Conservation (phyloP, 2,113 vertebrate genomes). For the Laticauda colubrina region DNA sequence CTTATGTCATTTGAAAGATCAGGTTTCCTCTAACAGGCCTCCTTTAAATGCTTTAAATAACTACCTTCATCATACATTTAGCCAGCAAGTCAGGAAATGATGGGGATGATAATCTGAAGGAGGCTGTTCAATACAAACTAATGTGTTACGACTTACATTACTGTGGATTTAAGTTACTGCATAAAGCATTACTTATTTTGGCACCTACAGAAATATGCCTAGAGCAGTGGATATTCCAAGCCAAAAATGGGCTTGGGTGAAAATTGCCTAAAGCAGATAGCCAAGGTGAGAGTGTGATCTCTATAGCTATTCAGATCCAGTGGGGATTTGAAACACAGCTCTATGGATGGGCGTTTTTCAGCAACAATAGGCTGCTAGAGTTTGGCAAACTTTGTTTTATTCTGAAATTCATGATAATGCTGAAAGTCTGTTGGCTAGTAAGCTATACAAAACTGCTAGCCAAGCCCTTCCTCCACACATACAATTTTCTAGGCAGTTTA, state of each 20-base stretch:
- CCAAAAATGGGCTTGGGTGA: background rate
- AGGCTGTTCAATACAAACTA: background rate
- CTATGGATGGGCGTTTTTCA: background rate
- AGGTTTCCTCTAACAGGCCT: background rate
- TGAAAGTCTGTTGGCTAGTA: background rate
- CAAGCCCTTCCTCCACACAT: rapidly evolving
- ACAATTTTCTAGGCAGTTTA: background rate
- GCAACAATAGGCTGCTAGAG: background rate
- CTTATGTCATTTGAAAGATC: background rate
- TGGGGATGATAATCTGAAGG: background rate
- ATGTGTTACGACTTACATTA: background rate
- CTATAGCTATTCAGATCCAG: too few relatives aligned
- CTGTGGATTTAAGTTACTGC: background rate
- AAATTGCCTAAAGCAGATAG: background rate
- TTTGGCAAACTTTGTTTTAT: background rate
- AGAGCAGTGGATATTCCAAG: background rate
- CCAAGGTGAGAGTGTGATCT: background rate
- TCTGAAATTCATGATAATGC: background rate
- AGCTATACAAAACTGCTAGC: background rate
- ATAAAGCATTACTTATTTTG: background rate
- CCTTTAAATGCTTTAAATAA: background rate
- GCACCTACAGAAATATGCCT: background rate
- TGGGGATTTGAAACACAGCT: background rate
- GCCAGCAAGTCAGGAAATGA: background rate
- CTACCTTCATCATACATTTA: background rate